These are phyloP conservation scores for human (Homo sapiens) DNA, from an alignment of 2,113 vertebrate species.

Conservation along the genomic window GRCh38 chr16:4078001-4078500, in stretches of 20 bases:
- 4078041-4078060: neutral
- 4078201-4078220: neutral
- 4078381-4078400: no score
- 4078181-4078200: neutral
- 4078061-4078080: neutral
- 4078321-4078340: no score
- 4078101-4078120: neutral
- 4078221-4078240: neutral
- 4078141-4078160: constrained; percentile 13
- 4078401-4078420: no score
- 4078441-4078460: neutral
- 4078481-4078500: no score
- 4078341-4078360: no score
- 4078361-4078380: no score
- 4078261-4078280: neutral
- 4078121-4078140: neutral
- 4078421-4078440: no score
- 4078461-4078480: no score
- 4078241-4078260: neutral
- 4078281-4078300: no score
- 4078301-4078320: no score
- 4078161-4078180: neutral
- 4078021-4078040: neutral
- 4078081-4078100: constrained; percentile 7
- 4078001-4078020: neutral